Evolutionary conservation across 2,113 vertebrate genomes (phyloP), one percentile per base, ranked within the genome.

Genomic region (Corydoras maculifer): DNA sequence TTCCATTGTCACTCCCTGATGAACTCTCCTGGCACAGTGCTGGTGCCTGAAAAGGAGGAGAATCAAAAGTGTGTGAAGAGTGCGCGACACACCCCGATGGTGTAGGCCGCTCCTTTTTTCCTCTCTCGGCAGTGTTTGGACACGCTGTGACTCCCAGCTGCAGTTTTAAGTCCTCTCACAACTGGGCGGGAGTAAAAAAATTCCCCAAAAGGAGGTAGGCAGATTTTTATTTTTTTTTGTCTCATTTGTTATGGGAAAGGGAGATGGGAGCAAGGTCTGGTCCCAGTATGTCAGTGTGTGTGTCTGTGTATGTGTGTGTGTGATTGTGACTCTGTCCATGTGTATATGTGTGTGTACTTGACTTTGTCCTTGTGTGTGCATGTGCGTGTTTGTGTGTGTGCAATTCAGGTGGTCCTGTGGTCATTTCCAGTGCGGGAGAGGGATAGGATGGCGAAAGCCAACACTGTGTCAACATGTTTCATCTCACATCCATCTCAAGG

Each of bases 241-340:
- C 81, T 86, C 86, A 87, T 89, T 89, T 89, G 88, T 91, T 90
- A 87, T 89, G 86, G 84, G 87, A 88, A 87, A 87, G 68, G 32
- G 80, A 80, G 82, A 84, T 81, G 81, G 35, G 84, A 80, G 81
- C 80, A 81, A 82, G 80, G 84, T 58, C 72, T 64, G 63, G 61
- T 50, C 71, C 49, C 32, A 43, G 35, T 43, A 43, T 43, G 35
- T 43, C 35, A 43, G 35, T 43, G 35, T 43, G 35, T 43, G 35
- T 43, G 4, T 25, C 18, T 25, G 18, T 69, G 50, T 35, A 62
- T 65, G 67, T 76, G 72, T 62, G 69, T 49, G 65, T 5, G 75
- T 57, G 62, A 57, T 58, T 32, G 68, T 72, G 50, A 43, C 35
- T 43, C 35, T 43, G 35, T 43, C 35, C 35, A 43, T 71, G 63